These are phyloP conservation scores for Discoglossus pictus DNA, from an alignment of 2,797 vertebrate species.

Conservation along the genomic window DNA sequence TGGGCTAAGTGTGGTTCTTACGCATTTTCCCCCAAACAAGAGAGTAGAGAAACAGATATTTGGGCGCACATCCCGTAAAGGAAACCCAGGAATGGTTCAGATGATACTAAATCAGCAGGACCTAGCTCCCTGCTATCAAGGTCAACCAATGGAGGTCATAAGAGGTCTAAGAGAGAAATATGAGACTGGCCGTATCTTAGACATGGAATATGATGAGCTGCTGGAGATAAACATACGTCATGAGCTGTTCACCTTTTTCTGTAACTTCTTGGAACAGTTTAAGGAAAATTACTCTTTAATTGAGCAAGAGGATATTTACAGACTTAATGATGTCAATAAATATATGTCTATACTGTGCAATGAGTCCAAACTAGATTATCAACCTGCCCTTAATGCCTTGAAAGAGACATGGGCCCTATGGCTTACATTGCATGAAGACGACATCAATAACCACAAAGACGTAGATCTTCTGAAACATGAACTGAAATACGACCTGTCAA, in stretches of 20 bases:
- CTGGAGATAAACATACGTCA: slow-evolving; percentile 44
- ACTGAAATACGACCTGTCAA: slow-evolving; percentile 12
- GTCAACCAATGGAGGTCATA: slow-evolving; percentile 52
- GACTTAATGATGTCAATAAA: slow-evolving; percentile 57
- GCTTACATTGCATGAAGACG: slow-evolving; percentile 51
- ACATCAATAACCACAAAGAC: slow-evolving; percentile 34
- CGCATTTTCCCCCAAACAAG: slow-evolving; percentile 63
- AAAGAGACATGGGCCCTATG: slow-evolving; percentile 57
- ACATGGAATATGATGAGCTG: slow-evolving; percentile 52
- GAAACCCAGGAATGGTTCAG: slow-evolving; percentile 62
- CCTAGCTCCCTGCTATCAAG: slow-evolving; percentile 24
- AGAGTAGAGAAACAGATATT: slow-evolving; percentile 61
- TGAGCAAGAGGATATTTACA: slow-evolving; percentile 28
- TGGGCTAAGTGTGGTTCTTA: slow-evolving; percentile 66
- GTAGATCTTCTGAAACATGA: slow-evolving; percentile 28
- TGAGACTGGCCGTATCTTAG: slow-evolving; percentile 40
- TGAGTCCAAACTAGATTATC: slow-evolving; percentile 52
- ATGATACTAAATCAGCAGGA: slow-evolving; percentile 52
- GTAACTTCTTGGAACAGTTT: not conserved
- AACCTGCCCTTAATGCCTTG: slow-evolving; percentile 48
- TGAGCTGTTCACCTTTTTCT: slow-evolving; percentile 51
- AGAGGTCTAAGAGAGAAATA: slow-evolving; percentile 44
- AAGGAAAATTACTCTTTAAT: slow-evolving; percentile 31
- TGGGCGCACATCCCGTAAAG: slow-evolving; percentile 65
- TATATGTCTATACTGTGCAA: not conserved